Evolutionary conservation across 2,797 vertebrate genomes (phyloP), one percentile per base, ranked within the genome.

Genomic region (Gymnopithys bicolor): DNA sequence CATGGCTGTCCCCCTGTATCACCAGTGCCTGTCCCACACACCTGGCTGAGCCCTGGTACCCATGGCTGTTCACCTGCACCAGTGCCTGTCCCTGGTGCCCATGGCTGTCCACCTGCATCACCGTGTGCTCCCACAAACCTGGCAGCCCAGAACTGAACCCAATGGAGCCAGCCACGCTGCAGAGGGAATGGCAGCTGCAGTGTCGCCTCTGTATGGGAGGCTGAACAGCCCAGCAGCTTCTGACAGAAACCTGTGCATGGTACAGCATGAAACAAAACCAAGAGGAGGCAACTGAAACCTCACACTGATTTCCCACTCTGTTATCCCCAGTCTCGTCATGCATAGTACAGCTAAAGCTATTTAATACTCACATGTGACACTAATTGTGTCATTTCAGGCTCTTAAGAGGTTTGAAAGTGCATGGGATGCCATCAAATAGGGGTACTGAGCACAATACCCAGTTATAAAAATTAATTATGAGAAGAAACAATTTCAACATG

Each of bases 121-220:
- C 33, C 19, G 33, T 23, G 7, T 11, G 9, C 32, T 39, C 43
- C 59, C 18, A 14, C 62, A 46, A 19, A 7, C 4, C 51, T 28
- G 35, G 53, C 53, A 84, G 69, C 39, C 51, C 55, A 33, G 21
- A 25, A 22, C 37, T 3, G 24, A 55, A 17, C 18, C 14, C 27
- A 19, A 11, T 23, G 1, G 46, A 43, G 21, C 5, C 52, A 18
- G 32, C 14, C 37, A 24, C 1, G 1, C 11, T 16, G 11, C n/a
- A 14, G 52, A 10, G 5, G 19, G 25, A 5, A 32, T 16, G 62
- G 7, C 4, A 49, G 43, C 24, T 33, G 43, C 58, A n/a, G 1
- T 5, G 28, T 9, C 46, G 4, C 5, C 14, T n/a, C 23, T 64
- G 49, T 10, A 33, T 2, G 19, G 66, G 53, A 85, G 32, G 37